These are phyloP conservation scores for Odontomachus brunneus DNA, from an alignment of 1,140 invertebrate species.

Conservation along the genomic window DNA sequence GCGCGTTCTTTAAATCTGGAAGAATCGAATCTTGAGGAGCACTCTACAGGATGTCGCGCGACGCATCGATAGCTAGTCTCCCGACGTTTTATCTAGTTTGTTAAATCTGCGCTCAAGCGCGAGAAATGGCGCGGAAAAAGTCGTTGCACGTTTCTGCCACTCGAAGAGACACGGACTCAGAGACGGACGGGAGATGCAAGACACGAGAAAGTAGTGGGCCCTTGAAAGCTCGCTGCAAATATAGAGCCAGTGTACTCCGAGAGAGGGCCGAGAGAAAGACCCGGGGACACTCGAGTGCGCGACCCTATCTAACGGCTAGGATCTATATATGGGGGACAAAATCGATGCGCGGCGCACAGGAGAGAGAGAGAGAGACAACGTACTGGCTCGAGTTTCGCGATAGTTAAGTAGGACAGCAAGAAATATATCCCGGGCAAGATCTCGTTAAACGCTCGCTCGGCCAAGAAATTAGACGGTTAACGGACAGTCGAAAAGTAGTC, in stretches of 20 bases:
- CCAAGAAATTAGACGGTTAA: constrained; percentile 20
- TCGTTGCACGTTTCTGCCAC: constrained; percentile 10
- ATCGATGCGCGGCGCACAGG: constrained; percentile 49
- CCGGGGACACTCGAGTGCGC: constrained; percentile 39
- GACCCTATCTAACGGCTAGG: constrained; percentile 58
- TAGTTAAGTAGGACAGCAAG: constrained; percentile 24
- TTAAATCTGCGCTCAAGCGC: constrained; percentile 30
- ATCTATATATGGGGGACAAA: constrained; percentile 51
- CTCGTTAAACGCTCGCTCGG: not conserved
- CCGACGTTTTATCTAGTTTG: constrained; percentile 5
- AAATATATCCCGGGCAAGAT: not conserved
- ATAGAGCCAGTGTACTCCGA: constrained; percentile 63
- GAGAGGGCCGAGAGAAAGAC: constrained; percentile 57
- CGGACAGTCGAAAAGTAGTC: not conserved
- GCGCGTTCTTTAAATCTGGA: too few relatives aligned
- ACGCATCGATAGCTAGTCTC: not conserved
- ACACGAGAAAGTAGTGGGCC: constrained; percentile 24
- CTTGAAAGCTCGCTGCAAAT: constrained; percentile 63
- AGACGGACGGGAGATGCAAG: constrained; percentile 36
- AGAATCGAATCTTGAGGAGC: not conserved
- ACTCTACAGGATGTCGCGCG: not conserved
- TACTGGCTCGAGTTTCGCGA: not conserved
- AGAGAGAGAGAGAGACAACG: not conserved
- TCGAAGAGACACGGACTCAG: constrained; percentile 38
- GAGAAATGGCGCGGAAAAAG: constrained; percentile 15